Conservation (phyloP, 2,113 vertebrate species). For the western clawed frog (Xenopus tropicalis) region UCB_Xtro_10.0 CM004451.2:81372001-81372500, state of each 20-base stretch:
- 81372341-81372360: too few relatives aligned
- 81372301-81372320: too few relatives aligned
- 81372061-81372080: not conserved
- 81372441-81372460: too few relatives aligned
- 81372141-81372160: slow-evolving; percentile 1
- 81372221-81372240: not conserved
- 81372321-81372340: too few relatives aligned
- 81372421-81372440: too few relatives aligned
- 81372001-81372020: not conserved
- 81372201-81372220: not conserved
- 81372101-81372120: slow-evolving; percentile 3
- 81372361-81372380: too few relatives aligned
- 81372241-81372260: not conserved
- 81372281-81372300: too few relatives aligned
- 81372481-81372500: too few relatives aligned
- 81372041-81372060: not conserved
- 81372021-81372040: not conserved
- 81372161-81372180: not conserved
- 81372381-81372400: too few relatives aligned
- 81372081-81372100: not conserved
- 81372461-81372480: too few relatives aligned
- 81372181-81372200: slow-evolving; percentile 4
- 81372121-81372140: not conserved
- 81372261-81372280: too few relatives aligned
- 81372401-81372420: too few relatives aligned